Percentiles rank a stretch among this genome's conserved stretches.
phyloP scores from a whole-genome alignment of 2,888 invertebrate genomes.

The Therioaphis trifolii region DNA sequence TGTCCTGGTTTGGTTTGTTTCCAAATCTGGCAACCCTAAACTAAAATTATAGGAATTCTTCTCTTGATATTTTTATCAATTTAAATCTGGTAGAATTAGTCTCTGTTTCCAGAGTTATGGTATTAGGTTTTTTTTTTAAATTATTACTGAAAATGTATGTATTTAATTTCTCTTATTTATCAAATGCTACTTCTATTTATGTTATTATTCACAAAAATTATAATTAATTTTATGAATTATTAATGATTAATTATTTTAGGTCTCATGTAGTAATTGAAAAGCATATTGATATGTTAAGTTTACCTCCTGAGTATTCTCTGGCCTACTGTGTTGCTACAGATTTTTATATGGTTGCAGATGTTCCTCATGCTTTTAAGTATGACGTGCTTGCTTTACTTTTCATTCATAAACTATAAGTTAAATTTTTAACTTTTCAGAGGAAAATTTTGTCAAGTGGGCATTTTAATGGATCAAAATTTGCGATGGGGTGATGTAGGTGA shows the following conservation, averaged over 20 bases:
- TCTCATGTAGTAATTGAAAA: not conserved
- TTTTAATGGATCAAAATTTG: slow-evolving; percentile 44
- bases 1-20: no score
- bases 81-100: no score
- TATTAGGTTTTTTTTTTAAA: no score
- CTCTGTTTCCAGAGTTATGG: no score
- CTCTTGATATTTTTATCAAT: no score
- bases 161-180: no score
- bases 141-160: no score
- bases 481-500: slow-evolving; percentile 1
- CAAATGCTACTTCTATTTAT: no score
- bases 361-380: slow-evolving; percentile 25
- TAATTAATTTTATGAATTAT: no score
- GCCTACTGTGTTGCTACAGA: slow-evolving; percentile 9
- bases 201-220: no score
- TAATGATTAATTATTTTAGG: not conserved
- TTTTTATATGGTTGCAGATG: not conserved
- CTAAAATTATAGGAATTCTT: no score
- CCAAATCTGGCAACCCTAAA: no score
- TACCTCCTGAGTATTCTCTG: slow-evolving; percentile 19
- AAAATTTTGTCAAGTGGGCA: not conserved
- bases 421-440: not conserved
- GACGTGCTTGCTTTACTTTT: not conserved
- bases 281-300: not conserved
- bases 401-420: not conserved